These are phyloP conservation scores for Lacanobia oleracea DNA, from an alignment of 2,888 invertebrate genomes.

Conservation along the genomic window DNA sequence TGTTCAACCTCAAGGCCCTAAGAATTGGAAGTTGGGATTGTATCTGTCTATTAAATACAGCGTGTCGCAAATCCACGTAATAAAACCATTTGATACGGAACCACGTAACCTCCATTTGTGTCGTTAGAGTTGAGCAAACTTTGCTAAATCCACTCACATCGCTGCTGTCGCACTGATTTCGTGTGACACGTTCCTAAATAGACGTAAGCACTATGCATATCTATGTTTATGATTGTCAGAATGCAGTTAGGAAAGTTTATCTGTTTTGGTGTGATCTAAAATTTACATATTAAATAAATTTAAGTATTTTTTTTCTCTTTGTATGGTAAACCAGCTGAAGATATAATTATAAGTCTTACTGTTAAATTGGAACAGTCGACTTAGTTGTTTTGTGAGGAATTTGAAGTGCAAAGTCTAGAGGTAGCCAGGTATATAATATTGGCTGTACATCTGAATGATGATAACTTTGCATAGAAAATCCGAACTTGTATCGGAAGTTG, in stretches of 20 bases:
- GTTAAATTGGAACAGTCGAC: not conserved
- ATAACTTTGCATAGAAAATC: no score
- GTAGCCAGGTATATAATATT: no score
- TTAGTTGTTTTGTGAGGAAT: not conserved
- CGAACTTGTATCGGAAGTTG: no score
- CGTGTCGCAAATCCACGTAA: constrained; percentile 10
- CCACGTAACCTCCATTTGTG: constrained; percentile 26
- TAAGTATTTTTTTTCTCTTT: not conserved
- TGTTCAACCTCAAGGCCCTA: no score
- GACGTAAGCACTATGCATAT: no score
- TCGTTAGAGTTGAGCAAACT: constrained; percentile 32
- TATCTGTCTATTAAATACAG: not conserved
- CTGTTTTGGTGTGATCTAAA: not conserved
- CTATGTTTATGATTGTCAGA: not conserved
- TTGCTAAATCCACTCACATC: constrained; percentile 19
- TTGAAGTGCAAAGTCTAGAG: no score
- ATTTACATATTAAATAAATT: not conserved
- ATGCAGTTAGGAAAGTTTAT: not conserved
- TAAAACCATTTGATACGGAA: constrained; percentile 20
- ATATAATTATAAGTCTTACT: not conserved
- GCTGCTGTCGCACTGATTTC: constrained; percentile 34
- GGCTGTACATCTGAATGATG: no score
- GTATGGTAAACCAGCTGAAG: not conserved
- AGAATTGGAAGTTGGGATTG: no score
- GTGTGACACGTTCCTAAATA: not conserved